Percentiles rank a stretch among this genome's conserved stretches.
Evolutionary conservation across 1,140 invertebrate genomes (phyloP).

Genomic region (Triops cancriformis): DNA sequence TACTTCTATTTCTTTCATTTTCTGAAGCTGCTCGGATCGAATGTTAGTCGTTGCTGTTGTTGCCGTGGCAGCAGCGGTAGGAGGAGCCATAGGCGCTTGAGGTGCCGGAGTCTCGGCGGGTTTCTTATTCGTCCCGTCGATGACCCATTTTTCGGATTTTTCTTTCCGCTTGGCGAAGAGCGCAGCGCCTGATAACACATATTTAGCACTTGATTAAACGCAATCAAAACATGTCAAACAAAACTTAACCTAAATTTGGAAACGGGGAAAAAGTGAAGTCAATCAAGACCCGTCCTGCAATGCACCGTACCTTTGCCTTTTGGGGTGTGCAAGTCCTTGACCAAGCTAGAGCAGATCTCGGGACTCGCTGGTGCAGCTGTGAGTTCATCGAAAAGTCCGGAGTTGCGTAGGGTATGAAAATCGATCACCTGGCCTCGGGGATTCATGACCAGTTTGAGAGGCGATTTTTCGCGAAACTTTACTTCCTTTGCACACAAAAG

Average conservation of each 20-base stretch:
- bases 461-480: constrained; percentile 45
- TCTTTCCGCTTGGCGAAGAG: constrained; percentile 78
- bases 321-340: constrained; percentile 64
- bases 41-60: constrained; percentile 34
- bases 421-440: constrained; percentile 65
- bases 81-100: constrained; percentile 22
- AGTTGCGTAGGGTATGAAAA: constrained; percentile 47
- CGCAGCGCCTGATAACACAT: constrained; percentile 60
- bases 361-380: constrained; percentile 53
- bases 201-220: neutral
- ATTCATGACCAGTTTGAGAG: constrained; percentile 68
- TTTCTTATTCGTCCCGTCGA: constrained; percentile 54
- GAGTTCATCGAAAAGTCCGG: constrained; percentile 46
- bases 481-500: constrained; percentile 22
- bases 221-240: too few species aligned
- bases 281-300: too few species aligned
- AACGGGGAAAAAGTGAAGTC: too few species aligned
- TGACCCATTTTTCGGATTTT: constrained; percentile 76
- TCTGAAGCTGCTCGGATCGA: constrained; percentile 42
- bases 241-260: too few species aligned
- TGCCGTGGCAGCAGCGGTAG: constrained; percentile 36
- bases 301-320: constrained; percentile 60
- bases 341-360: constrained; percentile 59
- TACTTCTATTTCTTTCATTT: constrained; percentile 49
- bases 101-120: constrained; percentile 32